phyloP scores from a whole-genome alignment of 2,797 vertebrate species.

The Cichlasoma orientale region DNA sequence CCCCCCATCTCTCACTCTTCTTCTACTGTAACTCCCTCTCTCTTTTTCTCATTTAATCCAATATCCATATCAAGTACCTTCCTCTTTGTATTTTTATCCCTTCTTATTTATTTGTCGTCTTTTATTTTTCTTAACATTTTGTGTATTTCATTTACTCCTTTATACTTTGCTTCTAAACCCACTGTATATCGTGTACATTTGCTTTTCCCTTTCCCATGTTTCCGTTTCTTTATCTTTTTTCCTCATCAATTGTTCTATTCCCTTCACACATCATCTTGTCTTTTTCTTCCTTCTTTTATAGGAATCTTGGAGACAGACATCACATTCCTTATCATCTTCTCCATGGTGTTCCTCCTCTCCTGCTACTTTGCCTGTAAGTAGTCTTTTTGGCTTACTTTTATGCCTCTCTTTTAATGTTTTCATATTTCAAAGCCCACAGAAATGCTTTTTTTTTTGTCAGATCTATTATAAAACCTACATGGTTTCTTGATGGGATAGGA shows the following conservation, averaged over 20 bases:
- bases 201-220: not conserved
- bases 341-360: conserved; percentile 87
- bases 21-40: not conserved
- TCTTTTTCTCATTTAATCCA: conserved; percentile 25
- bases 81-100: conserved; percentile 1
- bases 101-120: not conserved
- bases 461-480: conserved; percentile 50
- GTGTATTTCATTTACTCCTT: not conserved
- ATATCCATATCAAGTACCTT: conserved; percentile 21
- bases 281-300: conserved; percentile 53
- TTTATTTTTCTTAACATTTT: conserved; percentile 14
- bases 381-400: conserved; percentile 43
- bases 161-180: not conserved
- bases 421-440: conserved; percentile 13
- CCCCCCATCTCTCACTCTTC: not conserved
- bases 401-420: conserved; percentile 19
- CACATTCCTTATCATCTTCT: conserved; percentile 92
- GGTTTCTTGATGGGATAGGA: conserved; percentile 62
- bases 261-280: not conserved
- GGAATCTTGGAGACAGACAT: conserved; percentile 95
- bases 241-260: conserved; percentile 17
- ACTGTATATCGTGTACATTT: not conserved
- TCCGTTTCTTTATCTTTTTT: not conserved
- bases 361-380: conserved; percentile 94
- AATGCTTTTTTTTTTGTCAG: conserved; percentile 30